Conservation (phyloP, 2,113 vertebrate genomes). For the Hypocryptadius cinnamomeus region DNA sequence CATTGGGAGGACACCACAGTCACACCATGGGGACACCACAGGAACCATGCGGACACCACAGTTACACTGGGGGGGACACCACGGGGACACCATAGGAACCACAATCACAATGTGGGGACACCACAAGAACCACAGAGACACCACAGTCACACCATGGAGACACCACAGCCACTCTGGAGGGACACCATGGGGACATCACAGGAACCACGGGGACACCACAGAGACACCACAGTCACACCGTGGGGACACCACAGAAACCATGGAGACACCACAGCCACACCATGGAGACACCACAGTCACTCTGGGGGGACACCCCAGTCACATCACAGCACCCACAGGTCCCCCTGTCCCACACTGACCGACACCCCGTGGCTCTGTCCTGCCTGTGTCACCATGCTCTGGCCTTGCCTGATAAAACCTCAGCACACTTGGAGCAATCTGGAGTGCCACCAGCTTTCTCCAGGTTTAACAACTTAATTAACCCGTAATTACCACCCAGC, state of each 20-base stretch:
- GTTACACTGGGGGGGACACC: background rate
- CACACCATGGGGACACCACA: too few species aligned
- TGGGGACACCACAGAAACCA: background rate
- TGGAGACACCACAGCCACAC: background rate
- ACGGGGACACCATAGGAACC: background rate
- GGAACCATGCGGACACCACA: too few species aligned
- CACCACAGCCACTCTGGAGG: too few species aligned
- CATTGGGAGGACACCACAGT: too few species aligned
- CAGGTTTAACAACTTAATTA: background rate
- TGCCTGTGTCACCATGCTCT: background rate
- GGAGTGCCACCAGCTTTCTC: background rate
- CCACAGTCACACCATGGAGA: too few species aligned
- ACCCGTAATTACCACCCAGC: background rate
- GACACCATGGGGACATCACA: background rate
- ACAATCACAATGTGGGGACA: too few species aligned
- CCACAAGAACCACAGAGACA: too few species aligned
- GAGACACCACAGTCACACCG: too few species aligned
- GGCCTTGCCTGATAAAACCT: background rate
- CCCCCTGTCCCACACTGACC: fast-evolving
- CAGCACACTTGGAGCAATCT: background rate
- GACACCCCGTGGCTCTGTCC: background rate
- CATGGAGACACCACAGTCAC: background rate
- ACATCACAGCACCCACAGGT: background rate
- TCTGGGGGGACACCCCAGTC: background rate
- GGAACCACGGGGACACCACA: too few species aligned